phyloP scores from a whole-genome alignment of 2,888 invertebrate species.

The Mythimna ferrago region DNA sequence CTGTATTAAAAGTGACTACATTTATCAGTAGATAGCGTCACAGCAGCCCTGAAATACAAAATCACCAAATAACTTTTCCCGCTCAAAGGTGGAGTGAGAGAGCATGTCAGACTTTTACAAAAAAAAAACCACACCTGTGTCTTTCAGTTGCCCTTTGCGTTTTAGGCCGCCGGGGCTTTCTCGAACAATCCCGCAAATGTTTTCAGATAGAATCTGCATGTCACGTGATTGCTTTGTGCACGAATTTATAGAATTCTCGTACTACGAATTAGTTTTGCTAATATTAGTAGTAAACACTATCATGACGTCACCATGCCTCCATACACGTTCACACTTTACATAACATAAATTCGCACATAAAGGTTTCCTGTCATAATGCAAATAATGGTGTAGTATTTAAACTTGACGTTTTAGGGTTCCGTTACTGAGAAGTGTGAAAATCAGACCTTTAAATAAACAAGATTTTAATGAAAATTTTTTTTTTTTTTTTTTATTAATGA shows the following conservation, averaged over 20 bases:
- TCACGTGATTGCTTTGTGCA: not conserved
- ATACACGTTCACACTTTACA: conserved; percentile 16
- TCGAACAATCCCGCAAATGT: not conserved
- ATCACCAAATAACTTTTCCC: not conserved
- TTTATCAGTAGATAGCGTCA: too few species aligned
- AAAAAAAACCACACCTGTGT: not conserved
- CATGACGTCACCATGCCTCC: conserved; percentile 25
- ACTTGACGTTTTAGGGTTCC: not conserved
- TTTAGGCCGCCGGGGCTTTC: too few species aligned
- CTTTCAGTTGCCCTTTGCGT: not conserved
- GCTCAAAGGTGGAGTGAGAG: not conserved
- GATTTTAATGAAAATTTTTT: too few species aligned
- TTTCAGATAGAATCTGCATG: not conserved
- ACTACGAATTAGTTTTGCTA: not conserved
- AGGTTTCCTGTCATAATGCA: conserved; percentile 23
- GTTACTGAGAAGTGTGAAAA: not conserved
- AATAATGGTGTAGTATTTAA: conserved; percentile 27
- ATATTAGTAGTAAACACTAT: conserved; percentile 20
- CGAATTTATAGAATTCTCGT: not conserved
- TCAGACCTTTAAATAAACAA: too few species aligned
- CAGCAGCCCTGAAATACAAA: too few species aligned
- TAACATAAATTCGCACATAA: conserved; percentile 21
- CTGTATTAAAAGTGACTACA: too few species aligned
- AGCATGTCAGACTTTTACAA: not conserved
- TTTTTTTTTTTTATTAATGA: too few species aligned